Evolutionary conservation across 2,113 vertebrate species (phyloP).

Genomic region (Phylloscopus trochilus): DNA sequence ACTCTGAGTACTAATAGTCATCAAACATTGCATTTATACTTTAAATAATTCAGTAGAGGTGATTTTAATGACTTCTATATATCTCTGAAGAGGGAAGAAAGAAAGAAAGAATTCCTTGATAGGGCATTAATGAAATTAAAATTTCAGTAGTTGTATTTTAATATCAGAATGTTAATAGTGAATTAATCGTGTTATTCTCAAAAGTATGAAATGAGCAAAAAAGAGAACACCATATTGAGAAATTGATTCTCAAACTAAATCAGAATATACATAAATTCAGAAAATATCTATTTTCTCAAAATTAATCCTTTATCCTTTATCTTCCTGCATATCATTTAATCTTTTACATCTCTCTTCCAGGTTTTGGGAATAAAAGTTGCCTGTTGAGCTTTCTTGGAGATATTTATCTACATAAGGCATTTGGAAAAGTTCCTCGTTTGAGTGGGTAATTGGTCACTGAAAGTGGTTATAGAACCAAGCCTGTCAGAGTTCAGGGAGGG

Average conservation of each 20-base stretch:
- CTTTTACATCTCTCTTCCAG: not conserved
- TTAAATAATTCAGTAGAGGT: not conserved
- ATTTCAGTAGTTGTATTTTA: not conserved
- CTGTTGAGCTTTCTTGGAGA: not conserved
- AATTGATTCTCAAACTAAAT: not conserved
- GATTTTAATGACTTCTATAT: not conserved
- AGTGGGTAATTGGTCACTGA: not conserved
- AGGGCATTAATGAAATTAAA: not conserved
- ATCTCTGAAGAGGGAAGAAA: not conserved
- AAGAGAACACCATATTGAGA: not conserved
- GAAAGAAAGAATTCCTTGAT: not conserved
- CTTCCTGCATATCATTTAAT: not conserved
- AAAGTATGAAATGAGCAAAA: not conserved
- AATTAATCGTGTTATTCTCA: not conserved
- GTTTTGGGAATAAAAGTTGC: not conserved
- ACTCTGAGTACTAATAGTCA: not conserved
- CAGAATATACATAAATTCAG: not conserved
- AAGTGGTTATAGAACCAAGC: fast-evolving
- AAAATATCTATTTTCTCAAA: not conserved
- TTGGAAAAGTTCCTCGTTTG: not conserved
- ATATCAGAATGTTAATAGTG: not conserved
- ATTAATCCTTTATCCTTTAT: not conserved
- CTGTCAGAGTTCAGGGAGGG: not conserved
- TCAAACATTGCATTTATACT: not conserved
- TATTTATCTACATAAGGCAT: not conserved